phyloP scores from a whole-genome alignment of 1,140 invertebrate genomes.

The Calycopis cecrops region DNA sequence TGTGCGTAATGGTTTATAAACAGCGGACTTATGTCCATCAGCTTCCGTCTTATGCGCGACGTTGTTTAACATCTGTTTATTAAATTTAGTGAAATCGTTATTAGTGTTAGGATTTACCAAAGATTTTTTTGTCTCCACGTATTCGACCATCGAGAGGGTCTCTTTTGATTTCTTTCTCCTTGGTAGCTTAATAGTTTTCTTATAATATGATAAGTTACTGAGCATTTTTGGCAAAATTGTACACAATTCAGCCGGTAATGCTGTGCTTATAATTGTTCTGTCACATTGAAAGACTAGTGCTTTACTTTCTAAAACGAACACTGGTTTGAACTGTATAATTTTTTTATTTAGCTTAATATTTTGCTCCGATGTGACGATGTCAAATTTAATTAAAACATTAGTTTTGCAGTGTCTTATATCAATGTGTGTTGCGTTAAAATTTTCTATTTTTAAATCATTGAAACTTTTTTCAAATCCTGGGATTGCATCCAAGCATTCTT shows the following conservation, averaged over 20 bases:
- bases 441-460: slow-evolving; percentile 45
- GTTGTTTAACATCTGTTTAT: too few relatives aligned
- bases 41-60: too few relatives aligned
- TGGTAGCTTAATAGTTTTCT: slow-evolving; percentile 17
- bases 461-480: slow-evolving; percentile 45
- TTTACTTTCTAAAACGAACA: slow-evolving; percentile 31
- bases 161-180: too few relatives aligned
- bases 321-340: slow-evolving; percentile 32
- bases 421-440: slow-evolving; percentile 44
- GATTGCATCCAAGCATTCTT: slow-evolving; percentile 25
- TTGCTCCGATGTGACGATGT: slow-evolving; percentile 39
- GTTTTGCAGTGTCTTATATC: slow-evolving; percentile 48
- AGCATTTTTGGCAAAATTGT: slow-evolving; percentile 50
- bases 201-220: slow-evolving; percentile 31
- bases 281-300: slow-evolving; percentile 53
- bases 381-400: slow-evolving; percentile 54
- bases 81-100: too few relatives aligned
- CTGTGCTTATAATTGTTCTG: slow-evolving; percentile 43
- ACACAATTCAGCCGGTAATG: slow-evolving; percentile 55
- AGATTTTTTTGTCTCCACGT: too few relatives aligned
- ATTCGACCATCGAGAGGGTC: too few relatives aligned
- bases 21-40: too few relatives aligned
- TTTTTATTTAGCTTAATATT: slow-evolving; percentile 21
- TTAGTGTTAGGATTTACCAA: too few relatives aligned
- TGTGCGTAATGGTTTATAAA: too few relatives aligned